Evolutionary conservation across 2,888 invertebrate species (phyloP), one percentile per base, ranked within the genome.

Genomic region (Magallana nippona): DNA sequence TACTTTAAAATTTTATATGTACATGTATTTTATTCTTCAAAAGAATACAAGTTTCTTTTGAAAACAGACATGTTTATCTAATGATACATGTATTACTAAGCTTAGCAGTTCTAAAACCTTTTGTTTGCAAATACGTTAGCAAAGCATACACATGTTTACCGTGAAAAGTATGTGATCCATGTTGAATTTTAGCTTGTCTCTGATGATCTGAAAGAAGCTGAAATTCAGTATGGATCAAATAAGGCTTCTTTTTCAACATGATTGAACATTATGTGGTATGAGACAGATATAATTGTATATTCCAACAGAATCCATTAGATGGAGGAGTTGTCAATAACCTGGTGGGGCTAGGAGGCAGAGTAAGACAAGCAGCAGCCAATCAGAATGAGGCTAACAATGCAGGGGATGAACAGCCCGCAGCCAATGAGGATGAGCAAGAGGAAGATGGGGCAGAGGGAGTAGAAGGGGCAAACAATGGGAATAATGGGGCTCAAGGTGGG

Each of bases 401-500:
- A 22, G 85, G 58, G 62, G 78, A 81, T 78, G 80, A 84, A 0
- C 87, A 83, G n/a, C 87, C 85, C 27, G 85, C 86, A 77, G 87
- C 85, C 57, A 89, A 82, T 78, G 90, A 89, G 27, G 91, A 80
- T 55, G 91, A 90, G 79, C 91, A 87, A 71, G 93, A 90, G 13
- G 92, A 91, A 17, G 89, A 90, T 60, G 92, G 92, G 84, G 89
- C 90, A 81, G 93, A 89, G 32, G 89, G 84, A 81, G 89, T 82
- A 71, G 88, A 88, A 44, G 88, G 84, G 19, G 86, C 85, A 19
- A 90, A 91, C 78, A 93, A 92, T 85, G 93, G 88, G 15, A 93
- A 93, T 85, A 92, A 92, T 88, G 93, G 91, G 81, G 94, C 92
- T 55, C 93, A 93, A 92, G 94, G 94, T 92, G 86, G 71, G 82